Evolutionary conservation across 2,888 invertebrate genomes (phyloP).

Genomic region (Pristionchus maxplancki): DNA sequence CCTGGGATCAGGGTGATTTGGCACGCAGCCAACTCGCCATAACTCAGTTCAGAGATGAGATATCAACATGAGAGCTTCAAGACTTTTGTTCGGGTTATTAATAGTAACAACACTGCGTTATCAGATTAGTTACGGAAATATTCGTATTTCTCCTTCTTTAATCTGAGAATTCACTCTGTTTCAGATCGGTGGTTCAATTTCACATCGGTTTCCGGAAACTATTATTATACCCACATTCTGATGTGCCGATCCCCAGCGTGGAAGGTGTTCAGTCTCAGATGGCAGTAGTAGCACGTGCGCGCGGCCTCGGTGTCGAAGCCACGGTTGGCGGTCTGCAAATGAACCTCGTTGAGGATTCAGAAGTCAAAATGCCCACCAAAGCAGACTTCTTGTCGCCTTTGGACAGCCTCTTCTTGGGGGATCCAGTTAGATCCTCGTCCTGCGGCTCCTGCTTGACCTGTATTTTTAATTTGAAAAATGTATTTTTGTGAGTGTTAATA

Average conservation of each 20-base stretch:
- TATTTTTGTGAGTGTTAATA: too few species aligned
- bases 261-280: neutral
- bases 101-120: too few species aligned
- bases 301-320: constrained; percentile 16
- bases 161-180: too few species aligned
- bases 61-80: too few species aligned
- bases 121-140: too few species aligned
- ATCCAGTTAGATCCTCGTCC: neutral
- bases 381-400: neutral
- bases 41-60: too few species aligned
- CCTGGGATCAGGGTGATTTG: too few species aligned
- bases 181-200: too few species aligned
- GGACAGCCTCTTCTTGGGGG: neutral
- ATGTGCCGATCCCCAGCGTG: constrained; percentile 36
- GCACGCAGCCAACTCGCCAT: too few species aligned
- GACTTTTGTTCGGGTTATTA: too few species aligned
- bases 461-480: neutral
- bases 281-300: constrained; percentile 33
- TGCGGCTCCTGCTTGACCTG: neutral
- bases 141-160: too few species aligned
- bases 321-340: neutral
- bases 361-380: neutral
- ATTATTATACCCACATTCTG: constrained; percentile 29
- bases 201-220: too few species aligned
- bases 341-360: neutral